These are phyloP conservation scores for Manis crassicaudata DNA, from an alignment of 2,797 vertebrate species.

Conservation along the genomic window DNA sequence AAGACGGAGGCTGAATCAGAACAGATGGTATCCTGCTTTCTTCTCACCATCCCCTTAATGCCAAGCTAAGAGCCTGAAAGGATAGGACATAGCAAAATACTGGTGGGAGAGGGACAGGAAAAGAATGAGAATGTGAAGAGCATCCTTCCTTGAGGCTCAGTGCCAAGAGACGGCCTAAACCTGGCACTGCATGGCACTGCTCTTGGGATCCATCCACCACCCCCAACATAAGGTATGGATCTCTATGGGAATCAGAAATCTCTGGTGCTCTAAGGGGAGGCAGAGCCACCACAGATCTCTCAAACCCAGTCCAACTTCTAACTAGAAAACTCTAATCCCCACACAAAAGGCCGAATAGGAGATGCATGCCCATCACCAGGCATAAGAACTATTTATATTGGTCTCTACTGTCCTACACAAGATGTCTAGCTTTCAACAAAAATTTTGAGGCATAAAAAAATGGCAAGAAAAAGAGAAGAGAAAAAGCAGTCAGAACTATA, in stretches of 20 bases:
- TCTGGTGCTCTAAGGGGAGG: not conserved
- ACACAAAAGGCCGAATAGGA: not conserved
- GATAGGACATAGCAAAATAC: not conserved
- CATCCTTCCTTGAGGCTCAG: not conserved
- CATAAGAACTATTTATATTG: not conserved
- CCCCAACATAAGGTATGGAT: not conserved
- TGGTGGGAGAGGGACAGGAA: too few species aligned
- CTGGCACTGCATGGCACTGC: fast-evolving
- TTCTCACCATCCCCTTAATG: not conserved
- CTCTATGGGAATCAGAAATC: not conserved
- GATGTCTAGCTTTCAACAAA: not conserved
- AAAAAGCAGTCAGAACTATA: not conserved
- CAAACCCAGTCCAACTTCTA: not conserved
- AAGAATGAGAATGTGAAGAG: not conserved
- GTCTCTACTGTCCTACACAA: not conserved
- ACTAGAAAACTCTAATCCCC: not conserved
- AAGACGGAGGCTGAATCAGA: not conserved
- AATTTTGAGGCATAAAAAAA: not conserved
- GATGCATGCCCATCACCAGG: not conserved
- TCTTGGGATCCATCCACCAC: not conserved
- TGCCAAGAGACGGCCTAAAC: not conserved
- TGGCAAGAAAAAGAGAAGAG: not conserved
- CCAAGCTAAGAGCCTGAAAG: not conserved
- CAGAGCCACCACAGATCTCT: not conserved
- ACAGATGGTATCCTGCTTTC: not conserved